Base-by-base conservation (phyloP, 2,113 vertebrate genomes). In the Pteropus alecto region DNA sequence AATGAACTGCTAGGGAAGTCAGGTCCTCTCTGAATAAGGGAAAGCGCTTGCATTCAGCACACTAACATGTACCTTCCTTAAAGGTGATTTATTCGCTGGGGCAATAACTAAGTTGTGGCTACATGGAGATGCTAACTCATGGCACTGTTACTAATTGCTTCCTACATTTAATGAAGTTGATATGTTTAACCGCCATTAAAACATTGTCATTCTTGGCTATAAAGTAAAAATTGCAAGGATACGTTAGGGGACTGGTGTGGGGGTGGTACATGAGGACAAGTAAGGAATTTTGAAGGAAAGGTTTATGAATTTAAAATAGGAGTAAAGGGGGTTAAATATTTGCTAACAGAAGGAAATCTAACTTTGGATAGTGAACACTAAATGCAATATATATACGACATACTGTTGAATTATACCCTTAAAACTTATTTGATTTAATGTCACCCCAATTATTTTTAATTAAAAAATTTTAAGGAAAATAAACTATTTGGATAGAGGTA, bases 231-330 rank as follows among this genome's bases (percentile, higher is more conserved):
- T 30, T 86, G 3, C 60, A 89, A 81, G 35, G n/a, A 24, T 76
- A 61, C 8, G 24, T 33, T 78, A 60, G 63, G 28, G 3, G 51
- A 76, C 11, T 90, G 10, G 12, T 26, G 3, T 60, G 22, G 7
- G 21, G 10, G 13, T n/a, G 68, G 24, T 93, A 0, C 22, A 60
- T 38, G 68, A 48, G 46, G 30, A 93, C 28, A 82, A 30, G 46
- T 60, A 76, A 82, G 21, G 22, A 71, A 35, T 90, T 89, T 88
- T 33, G 48, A 89, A 85, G 78, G 67, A 86, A 84, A 41, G 22
- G 46, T 82, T 97, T 93, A 63, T 83, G 67, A 71, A 58, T 93
- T 93, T 91, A 68, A 81, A 91, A 78, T 51, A 51, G 4, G 48
- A 51, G 48, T 51, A 15, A 51, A 51, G 48, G 48, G 48, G 48